phyloP scores from a whole-genome alignment of 2,888 invertebrate genomes.

The Carpatolechia fugitivella region DNA sequence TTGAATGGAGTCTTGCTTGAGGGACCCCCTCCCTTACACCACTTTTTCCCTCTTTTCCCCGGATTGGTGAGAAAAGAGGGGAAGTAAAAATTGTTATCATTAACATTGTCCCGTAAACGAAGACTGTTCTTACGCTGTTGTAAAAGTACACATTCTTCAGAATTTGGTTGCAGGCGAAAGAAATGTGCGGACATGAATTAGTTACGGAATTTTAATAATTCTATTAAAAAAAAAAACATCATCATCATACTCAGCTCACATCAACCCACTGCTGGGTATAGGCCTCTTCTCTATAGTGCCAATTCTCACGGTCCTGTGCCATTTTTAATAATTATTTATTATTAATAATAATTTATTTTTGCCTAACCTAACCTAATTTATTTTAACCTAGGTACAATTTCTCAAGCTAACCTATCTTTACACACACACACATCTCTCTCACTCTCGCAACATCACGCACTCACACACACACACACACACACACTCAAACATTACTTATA shows the following conservation, averaged over 20 bases:
- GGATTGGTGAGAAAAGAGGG: constrained; percentile 15
- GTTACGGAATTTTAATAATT: constrained; percentile 4
- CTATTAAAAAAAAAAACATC: neutral
- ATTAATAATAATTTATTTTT: too few relatives aligned
- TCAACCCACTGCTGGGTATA: too few relatives aligned
- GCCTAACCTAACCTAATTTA: neutral
- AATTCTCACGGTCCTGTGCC: too few relatives aligned
- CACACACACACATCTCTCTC: too few relatives aligned
- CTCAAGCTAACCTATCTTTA: too few relatives aligned
- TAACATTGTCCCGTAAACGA: constrained; percentile 47
- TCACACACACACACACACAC: too few relatives aligned
- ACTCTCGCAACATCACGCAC: too few relatives aligned
- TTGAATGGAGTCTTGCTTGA: neutral
- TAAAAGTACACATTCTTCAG: constrained; percentile 42
- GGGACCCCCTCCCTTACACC: neutral
- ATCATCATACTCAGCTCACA: too few relatives aligned
- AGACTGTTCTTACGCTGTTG: constrained; percentile 36
- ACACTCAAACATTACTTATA: too few relatives aligned
- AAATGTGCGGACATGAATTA: constrained; percentile 17
- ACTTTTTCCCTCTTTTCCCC: neutral
- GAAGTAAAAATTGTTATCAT: constrained; percentile 48
- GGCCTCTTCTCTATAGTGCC: too few relatives aligned
- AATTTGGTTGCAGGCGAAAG: constrained; percentile 31
- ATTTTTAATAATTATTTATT: neutral
- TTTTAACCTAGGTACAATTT: neutral